These are phyloP conservation scores for Rhipidura dahli DNA, from an alignment of 2,113 vertebrate genomes.

Conservation along the genomic window DNA sequence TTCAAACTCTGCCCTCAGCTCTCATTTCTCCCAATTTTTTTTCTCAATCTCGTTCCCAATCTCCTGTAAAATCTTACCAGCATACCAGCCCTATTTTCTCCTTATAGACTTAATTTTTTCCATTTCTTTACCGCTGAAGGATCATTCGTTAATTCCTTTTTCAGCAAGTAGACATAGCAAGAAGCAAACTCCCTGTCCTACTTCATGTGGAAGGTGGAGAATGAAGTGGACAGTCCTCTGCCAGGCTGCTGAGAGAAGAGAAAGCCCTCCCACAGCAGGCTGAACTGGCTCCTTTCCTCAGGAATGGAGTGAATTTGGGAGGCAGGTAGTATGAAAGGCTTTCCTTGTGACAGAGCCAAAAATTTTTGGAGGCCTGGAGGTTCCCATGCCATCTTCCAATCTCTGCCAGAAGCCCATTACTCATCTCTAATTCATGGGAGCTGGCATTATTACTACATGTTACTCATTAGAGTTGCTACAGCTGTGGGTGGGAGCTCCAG, in stretches of 20 bases:
- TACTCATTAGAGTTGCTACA: background rate
- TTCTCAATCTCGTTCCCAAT: background rate
- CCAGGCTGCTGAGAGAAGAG: background rate
- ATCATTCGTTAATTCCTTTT: background rate
- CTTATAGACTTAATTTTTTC: background rate
- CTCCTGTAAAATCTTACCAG: background rate
- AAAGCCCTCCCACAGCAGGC: background rate
- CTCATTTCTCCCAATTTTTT: background rate
- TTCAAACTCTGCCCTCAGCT: background rate
- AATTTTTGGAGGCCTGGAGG: background rate
- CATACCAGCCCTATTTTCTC: background rate
- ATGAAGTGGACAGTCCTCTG: rapidly evolving
- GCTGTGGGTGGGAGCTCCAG: slow-evolving; percentile 1
- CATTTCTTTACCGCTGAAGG: background rate
- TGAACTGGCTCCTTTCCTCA: background rate
- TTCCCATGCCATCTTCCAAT: background rate
- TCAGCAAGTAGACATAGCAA: background rate
- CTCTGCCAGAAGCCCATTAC: slow-evolving; percentile 21
- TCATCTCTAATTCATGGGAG: slow-evolving; percentile 14
- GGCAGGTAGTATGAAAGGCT: background rate
- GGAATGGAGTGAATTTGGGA: background rate
- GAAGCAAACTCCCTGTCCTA: background rate
- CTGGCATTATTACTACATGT: background rate
- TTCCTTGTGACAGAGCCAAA: background rate
- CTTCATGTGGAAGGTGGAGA: background rate